Evolutionary conservation across 2,888 invertebrate genomes (phyloP).

Genomic region (Chrysopilus asiliformis): DNA sequence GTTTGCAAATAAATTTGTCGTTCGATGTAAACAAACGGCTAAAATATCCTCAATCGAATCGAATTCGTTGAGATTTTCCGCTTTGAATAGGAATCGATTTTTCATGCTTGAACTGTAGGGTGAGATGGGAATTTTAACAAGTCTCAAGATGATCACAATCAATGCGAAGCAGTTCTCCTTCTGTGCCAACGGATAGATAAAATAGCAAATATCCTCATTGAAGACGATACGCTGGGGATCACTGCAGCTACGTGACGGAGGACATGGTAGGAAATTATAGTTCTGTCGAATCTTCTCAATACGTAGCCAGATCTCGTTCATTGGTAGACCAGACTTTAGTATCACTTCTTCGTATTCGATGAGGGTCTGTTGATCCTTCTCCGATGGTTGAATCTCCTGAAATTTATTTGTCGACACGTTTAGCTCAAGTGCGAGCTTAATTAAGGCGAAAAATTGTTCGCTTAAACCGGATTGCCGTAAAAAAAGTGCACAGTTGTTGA

Average conservation of each 20-base stretch:
- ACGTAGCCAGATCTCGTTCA: constrained; percentile 60
- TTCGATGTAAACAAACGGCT: constrained; percentile 26
- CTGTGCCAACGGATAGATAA: constrained; percentile 53
- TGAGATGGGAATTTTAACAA: constrained; percentile 43
- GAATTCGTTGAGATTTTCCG: constrained; percentile 28
- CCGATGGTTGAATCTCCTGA: constrained; percentile 23
- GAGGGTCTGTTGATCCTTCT: constrained; percentile 26
- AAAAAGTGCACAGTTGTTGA: constrained; percentile 38
- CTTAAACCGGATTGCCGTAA: constrained; percentile 57
- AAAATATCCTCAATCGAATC: constrained; percentile 41
- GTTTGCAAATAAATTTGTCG: constrained; percentile 7
- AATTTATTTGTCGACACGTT: constrained; percentile 42
- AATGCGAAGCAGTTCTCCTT: constrained; percentile 45
- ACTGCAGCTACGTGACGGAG: constrained; percentile 37
- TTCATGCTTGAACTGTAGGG: constrained; percentile 38
- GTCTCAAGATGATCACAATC: constrained; percentile 43
- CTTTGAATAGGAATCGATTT: constrained; percentile 28
- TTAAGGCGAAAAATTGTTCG: constrained; percentile 59
- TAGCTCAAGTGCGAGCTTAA: constrained; percentile 53
- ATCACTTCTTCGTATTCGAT: constrained; percentile 49
- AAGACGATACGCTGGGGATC: constrained; percentile 54
- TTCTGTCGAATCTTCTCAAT: constrained; percentile 59
- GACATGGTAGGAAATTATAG: constrained; percentile 52
- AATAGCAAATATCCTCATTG: constrained; percentile 48
- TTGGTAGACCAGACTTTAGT: constrained; percentile 50